phyloP scores from a whole-genome alignment of 2,888 invertebrate species.

The Caenorhabditis sp. region DNA sequence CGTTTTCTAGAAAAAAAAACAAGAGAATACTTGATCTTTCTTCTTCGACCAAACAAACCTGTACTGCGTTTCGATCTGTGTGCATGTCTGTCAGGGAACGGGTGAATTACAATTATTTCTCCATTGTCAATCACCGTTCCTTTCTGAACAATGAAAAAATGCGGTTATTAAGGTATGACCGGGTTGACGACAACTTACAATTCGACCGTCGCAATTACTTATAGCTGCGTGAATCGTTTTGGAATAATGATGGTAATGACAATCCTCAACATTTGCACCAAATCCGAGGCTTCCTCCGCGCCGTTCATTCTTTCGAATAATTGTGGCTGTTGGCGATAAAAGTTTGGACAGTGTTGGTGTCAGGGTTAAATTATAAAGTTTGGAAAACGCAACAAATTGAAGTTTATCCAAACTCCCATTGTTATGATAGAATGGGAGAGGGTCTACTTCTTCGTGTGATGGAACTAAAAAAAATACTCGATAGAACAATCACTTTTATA shows the following conservation, averaged over 20 bases:
- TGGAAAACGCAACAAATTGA: slow-evolving; percentile 20
- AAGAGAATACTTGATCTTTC: background rate
- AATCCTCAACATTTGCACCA: slow-evolving; percentile 50
- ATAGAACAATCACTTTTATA: background rate
- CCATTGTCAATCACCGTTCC: slow-evolving; percentile 63
- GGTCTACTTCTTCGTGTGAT: slow-evolving; percentile 50
- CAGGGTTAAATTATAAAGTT: slow-evolving; percentile 47
- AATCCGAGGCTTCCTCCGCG: slow-evolving; percentile 52
- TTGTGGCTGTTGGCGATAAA: slow-evolving; percentile 49
- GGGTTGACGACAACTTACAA: slow-evolving; percentile 56
- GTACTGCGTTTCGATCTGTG: slow-evolving; percentile 54
- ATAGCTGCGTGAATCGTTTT: slow-evolving; percentile 65
- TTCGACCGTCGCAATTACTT: slow-evolving; percentile 64
- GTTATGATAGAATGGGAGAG: slow-evolving; percentile 35
- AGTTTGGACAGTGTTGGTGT: slow-evolving; percentile 55
- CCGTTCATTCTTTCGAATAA: slow-evolving; percentile 52
- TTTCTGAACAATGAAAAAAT: slow-evolving; percentile 56
- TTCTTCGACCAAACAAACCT: slow-evolving; percentile 2
- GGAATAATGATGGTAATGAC: slow-evolving; percentile 65
- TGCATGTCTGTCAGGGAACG: slow-evolving; percentile 65
- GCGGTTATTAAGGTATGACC: background rate
- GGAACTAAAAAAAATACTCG: slow-evolving; percentile 43
- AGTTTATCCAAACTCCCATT: slow-evolving; percentile 28
- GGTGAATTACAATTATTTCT: slow-evolving; percentile 67
- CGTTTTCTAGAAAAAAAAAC: slow-evolving; percentile 33